These are phyloP conservation scores for Leptopilina clavipes DNA, from an alignment of 1,140 invertebrate species.

Conservation along the genomic window DNA sequence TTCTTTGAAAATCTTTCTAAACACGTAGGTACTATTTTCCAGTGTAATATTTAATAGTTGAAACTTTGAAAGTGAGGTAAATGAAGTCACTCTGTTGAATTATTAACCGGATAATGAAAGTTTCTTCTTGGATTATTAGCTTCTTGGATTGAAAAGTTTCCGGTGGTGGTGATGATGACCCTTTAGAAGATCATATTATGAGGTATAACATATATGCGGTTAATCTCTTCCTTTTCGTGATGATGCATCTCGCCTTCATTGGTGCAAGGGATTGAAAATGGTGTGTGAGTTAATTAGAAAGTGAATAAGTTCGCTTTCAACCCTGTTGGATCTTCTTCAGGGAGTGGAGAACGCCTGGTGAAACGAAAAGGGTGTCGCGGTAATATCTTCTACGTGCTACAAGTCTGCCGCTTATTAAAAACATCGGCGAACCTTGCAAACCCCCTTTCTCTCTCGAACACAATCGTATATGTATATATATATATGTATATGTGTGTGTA, in stretches of 20 bases:
- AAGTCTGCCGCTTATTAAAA: conserved; percentile 72
- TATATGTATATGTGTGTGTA: conserved; percentile 46
- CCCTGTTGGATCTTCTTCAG: conserved; percentile 34
- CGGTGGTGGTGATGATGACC: neutral
- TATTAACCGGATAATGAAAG: conserved; percentile 57
- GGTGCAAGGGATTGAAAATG: conserved; percentile 39
- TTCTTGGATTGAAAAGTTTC: neutral
- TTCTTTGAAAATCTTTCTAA: no score
- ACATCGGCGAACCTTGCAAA: conserved; percentile 61
- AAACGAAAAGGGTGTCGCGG: conserved; percentile 55
- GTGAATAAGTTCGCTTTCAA: conserved; percentile 50
- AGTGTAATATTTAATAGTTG: no score
- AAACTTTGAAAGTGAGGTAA: no score
- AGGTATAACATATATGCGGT: conserved; percentile 21
- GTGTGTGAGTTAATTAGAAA: conserved; percentile 65
- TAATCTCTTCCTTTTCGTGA: conserved; percentile 44
- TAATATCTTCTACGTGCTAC: conserved; percentile 69
- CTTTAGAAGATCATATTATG: conserved; percentile 6
- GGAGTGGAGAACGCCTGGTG: neutral
- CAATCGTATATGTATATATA: conserved; percentile 49
- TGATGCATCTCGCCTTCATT: conserved; percentile 7
- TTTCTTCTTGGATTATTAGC: conserved; percentile 54
- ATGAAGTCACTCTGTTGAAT: conserved; percentile 49
- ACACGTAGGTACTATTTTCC: no score
- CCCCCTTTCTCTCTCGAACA: conserved; percentile 46